These are phyloP conservation scores for Belonocnema kinseyi DNA, from an alignment of 1,140 invertebrate genomes.

Conservation along the genomic window DNA sequence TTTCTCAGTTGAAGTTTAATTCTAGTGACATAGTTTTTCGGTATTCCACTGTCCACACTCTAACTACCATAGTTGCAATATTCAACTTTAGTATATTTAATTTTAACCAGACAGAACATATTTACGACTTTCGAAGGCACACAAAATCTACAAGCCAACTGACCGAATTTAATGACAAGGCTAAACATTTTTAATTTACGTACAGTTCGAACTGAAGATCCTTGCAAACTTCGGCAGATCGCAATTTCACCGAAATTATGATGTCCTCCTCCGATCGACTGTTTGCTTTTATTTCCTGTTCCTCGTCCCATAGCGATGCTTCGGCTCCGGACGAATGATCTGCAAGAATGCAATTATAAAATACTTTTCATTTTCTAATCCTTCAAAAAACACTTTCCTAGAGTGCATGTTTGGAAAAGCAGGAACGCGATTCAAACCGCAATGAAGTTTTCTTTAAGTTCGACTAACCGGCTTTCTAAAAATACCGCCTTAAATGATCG, in stretches of 20 bases:
- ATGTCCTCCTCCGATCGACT: constrained; percentile 60
- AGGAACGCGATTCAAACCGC: constrained; percentile 37
- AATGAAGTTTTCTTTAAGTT: constrained; percentile 54
- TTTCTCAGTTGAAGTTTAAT: too few relatives aligned
- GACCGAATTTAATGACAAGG: background rate
- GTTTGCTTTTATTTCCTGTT: constrained; percentile 60
- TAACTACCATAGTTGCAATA: background rate
- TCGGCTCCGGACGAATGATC: constrained; percentile 50
- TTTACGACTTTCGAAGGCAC: background rate
- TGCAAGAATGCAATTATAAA: constrained; percentile 39
- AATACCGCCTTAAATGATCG: constrained; percentile 64
- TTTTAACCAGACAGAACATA: background rate
- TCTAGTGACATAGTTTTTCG: too few relatives aligned
- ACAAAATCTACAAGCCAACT: background rate
- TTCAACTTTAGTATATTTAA: background rate
- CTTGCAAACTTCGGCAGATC: constrained; percentile 52
- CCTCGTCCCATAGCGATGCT: constrained; percentile 63
- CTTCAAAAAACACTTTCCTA: background rate
- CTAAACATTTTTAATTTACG: constrained; percentile 43
- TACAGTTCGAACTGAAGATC: constrained; percentile 66
- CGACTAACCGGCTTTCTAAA: constrained; percentile 66
- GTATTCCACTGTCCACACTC: too few relatives aligned
- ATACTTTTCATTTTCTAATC: constrained; percentile 12
- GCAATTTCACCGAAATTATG: constrained; percentile 61
- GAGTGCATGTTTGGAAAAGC: background rate